phyloP scores from a whole-genome alignment of 2,113 vertebrate genomes.

The Sminthopsis crassicaudata region DNA sequence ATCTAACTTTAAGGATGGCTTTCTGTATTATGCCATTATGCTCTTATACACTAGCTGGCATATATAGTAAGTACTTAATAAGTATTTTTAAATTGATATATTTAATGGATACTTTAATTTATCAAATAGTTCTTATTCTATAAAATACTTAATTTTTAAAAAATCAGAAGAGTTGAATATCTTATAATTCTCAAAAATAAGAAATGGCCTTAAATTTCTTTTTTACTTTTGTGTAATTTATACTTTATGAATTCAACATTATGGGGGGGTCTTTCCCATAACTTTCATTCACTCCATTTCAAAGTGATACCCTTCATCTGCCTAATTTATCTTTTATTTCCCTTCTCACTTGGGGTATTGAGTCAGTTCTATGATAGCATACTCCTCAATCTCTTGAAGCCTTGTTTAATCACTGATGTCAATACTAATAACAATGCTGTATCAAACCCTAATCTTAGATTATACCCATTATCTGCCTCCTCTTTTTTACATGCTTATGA shows the following conservation, averaged over 20 bases:
- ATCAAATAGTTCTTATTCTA: not conserved
- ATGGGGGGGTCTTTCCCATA: not conserved
- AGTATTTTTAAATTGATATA: not conserved
- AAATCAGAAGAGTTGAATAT: not conserved
- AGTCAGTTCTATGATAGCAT: not conserved
- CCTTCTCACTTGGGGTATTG: not conserved
- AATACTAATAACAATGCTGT: not conserved
- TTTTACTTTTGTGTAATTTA: not conserved
- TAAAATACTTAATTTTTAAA: not conserved
- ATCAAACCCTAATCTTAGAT: not conserved
- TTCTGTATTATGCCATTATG: not conserved
- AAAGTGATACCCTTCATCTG: not conserved
- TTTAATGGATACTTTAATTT: not conserved
- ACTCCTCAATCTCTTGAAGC: not conserved
- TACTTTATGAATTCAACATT: not conserved
- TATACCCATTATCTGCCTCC: not conserved
- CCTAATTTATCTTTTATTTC: not conserved
- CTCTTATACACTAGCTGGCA: not conserved
- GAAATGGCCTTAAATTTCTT: not conserved
- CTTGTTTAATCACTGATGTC: not conserved
- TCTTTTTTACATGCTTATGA: not conserved
- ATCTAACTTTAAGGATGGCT: not conserved
- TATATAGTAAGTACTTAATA: not conserved
- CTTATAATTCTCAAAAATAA: constrained; percentile 43
- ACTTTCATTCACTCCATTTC: not conserved